Conservation (phyloP, 2,888 invertebrate genomes). For the Lasioglossum zephyrum region DNA sequence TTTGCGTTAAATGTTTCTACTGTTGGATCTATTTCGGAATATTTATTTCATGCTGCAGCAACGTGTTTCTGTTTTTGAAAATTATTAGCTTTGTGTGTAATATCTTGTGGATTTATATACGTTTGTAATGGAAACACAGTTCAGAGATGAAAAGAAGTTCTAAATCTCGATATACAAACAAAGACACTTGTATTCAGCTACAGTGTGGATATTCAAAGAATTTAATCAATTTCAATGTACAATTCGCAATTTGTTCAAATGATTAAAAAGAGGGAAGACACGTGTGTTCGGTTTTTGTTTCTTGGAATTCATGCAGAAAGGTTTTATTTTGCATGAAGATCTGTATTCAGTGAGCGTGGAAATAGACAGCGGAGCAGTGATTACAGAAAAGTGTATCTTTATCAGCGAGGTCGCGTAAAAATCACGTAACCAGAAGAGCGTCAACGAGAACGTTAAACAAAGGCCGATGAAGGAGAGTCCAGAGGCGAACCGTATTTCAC, state of each 20-base stretch:
- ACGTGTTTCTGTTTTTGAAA: not conserved
- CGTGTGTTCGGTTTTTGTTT: not conserved
- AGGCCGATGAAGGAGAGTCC: not conserved
- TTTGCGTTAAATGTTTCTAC: not conserved
- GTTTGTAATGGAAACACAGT: not conserved
- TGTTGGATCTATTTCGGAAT: not conserved
- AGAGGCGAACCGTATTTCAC: constrained; percentile 14
- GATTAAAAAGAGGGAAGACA: not conserved
- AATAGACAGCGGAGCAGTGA: not conserved
- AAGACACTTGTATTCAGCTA: not conserved
- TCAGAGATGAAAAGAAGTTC: not conserved
- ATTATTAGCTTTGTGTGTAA: not conserved
- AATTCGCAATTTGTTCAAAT: not conserved
- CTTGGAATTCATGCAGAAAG: not conserved
- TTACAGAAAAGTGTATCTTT: not conserved
- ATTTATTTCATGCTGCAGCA: not conserved
- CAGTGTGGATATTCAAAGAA: too few species aligned
- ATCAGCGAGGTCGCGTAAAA: not conserved
- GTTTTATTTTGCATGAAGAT: not conserved
- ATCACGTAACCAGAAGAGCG: not conserved
- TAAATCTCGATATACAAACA: not conserved
- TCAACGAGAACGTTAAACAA: constrained; percentile 16
- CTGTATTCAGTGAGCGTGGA: not conserved
- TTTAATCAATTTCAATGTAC: too few species aligned
- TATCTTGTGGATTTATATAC: not conserved